Evolutionary conservation across 30 jellyfish, hydroid and myxozoan genomes (phyloP).

Genomic region (Hydractinia echinata): DNA sequence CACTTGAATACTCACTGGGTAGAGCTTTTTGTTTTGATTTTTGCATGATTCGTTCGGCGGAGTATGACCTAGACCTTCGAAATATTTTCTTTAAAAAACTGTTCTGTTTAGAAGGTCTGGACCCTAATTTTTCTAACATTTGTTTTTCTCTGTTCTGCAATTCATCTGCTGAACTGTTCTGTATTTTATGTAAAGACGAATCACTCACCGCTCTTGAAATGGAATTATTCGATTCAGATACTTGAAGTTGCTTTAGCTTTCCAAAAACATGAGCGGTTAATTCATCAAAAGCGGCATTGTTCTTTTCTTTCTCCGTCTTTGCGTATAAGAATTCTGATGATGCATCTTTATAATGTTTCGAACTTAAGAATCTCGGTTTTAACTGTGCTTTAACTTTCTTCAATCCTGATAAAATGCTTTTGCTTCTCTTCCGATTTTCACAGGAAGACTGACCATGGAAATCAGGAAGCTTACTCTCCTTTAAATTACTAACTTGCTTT

Average conservation of each 20-base stretch:
- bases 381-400: slow-evolving; percentile 21
- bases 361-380: not conserved
- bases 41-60: not conserved
- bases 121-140: not conserved
- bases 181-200: not conserved
- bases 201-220: not conserved
- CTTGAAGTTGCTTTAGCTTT: not conserved
- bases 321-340: slow-evolving; percentile 21
- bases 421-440: not conserved
- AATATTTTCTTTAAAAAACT: slow-evolving; percentile 4
- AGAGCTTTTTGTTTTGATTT: not conserved
- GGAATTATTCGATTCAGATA: not conserved
- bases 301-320: not conserved
- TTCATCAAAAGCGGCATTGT: not conserved
- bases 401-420: slow-evolving; percentile 11
- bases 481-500: not conserved
- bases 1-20: not conserved
- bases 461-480: not conserved
- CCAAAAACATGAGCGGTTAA: slow-evolving; percentile 8
- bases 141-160: not conserved
- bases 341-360: slow-evolving; percentile 18
- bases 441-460: not conserved
- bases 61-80: slow-evolving; percentile 5
- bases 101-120: not conserved
- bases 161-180: not conserved